A percentile compares a stretch with the other conserved stretches of the same genome.
These are phyloP conservation scores for Tetrao urogallus DNA, from an alignment of 2,113 vertebrate species.

Conservation along the genomic window DNA sequence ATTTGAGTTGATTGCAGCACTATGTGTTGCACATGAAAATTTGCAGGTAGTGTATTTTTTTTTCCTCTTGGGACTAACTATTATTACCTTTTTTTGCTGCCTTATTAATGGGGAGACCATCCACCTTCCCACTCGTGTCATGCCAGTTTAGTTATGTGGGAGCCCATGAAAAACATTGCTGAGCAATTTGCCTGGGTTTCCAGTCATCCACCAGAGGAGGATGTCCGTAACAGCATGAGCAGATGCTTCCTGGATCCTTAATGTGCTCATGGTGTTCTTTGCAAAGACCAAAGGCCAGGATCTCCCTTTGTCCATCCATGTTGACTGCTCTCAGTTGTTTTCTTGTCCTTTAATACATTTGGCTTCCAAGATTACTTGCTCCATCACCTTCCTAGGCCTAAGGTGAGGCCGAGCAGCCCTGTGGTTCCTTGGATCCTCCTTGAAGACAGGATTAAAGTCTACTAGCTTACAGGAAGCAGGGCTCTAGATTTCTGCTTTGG, in stretches of 20 bases:
- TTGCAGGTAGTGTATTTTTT: no score
- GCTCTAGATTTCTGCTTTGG: background rate
- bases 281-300: accelerated
- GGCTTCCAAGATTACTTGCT: background rate
- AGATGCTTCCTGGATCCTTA: background rate
- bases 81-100: background rate
- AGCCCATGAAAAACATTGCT: background rate
- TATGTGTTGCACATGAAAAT: no score
- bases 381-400: background rate
- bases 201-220: background rate
- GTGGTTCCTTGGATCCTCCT: background rate
- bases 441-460: background rate
- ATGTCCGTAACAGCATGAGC: accelerated
- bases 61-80: background rate
- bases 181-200: background rate
- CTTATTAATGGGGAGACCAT: background rate
- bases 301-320: background rate
- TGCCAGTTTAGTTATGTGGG: background rate
- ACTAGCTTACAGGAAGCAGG: background rate
- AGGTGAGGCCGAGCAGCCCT: background rate
- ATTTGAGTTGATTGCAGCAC: no score
- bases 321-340: background rate
- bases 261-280: background rate
- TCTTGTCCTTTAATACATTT: background rate
- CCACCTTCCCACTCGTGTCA: background rate